These are phyloP conservation scores for Gila robusta DNA, from an alignment of 2,797 vertebrate genomes.

Conservation along the genomic window DNA sequence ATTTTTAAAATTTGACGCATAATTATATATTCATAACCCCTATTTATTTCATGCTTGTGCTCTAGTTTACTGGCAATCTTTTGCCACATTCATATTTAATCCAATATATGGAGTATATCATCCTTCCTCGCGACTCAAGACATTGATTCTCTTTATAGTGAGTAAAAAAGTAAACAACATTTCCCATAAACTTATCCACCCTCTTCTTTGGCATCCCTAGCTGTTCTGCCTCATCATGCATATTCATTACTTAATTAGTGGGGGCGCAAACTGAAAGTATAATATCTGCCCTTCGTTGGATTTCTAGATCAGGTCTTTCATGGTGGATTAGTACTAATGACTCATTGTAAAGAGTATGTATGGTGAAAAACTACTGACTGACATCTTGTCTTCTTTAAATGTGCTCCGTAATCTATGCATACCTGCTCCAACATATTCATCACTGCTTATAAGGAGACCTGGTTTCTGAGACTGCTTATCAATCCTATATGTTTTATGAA, in stretches of 20 bases:
- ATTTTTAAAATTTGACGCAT: constrained; percentile 59
- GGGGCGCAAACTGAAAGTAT: constrained; percentile 10
- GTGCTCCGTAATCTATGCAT: constrained; percentile 43
- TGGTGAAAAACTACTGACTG: constrained; percentile 29
- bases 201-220: constrained; percentile 52
- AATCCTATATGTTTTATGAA: constrained; percentile 1
- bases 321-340: constrained; percentile 51
- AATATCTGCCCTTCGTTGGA: constrained; percentile 10
- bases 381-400: constrained; percentile 33
- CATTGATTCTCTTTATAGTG: constrained; percentile 41
- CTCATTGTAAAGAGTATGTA: constrained; percentile 44
- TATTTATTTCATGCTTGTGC: constrained; percentile 62
- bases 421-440: constrained; percentile 33
- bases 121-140: constrained; percentile 48
- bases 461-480: neutral
- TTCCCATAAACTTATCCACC: constrained; percentile 59
- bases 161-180: constrained; percentile 39
- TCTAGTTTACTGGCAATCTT: constrained; percentile 48
- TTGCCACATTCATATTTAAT: constrained; percentile 45
- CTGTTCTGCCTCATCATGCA: constrained; percentile 63
- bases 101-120: constrained; percentile 13
- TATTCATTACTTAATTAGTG: constrained; percentile 58
- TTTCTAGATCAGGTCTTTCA: constrained; percentile 41
- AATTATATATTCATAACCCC: constrained; percentile 67
- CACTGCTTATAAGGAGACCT: neutral